Percentiles rank a stretch among this genome's conserved stretches.
Conservation (phyloP, 2,888 invertebrate species). For the Plutella xylostella region DNA sequence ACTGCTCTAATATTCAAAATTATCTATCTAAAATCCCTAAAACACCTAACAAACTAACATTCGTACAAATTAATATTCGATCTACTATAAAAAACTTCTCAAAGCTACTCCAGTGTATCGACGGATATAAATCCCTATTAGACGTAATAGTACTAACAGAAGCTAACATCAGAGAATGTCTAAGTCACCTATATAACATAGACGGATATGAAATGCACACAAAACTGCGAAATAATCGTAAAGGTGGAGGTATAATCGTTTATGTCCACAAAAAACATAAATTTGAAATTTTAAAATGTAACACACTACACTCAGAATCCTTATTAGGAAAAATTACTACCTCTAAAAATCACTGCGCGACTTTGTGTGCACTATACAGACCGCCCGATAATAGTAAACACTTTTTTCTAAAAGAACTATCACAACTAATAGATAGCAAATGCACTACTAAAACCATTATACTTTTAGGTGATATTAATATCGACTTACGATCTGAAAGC, state of each 20-base stretch:
- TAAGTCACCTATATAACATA: not conserved
- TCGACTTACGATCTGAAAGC: not conserved
- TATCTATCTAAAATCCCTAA: not conserved
- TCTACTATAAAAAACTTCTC: conserved; percentile 19
- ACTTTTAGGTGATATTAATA: not conserved
- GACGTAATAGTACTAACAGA: conserved; percentile 18
- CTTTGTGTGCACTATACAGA: not conserved
- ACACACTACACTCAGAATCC: not conserved
- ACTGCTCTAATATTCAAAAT: not conserved
- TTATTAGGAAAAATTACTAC: not conserved
- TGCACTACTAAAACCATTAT: not conserved
- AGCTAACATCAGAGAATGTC: conserved; percentile 14
- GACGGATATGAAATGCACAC: not conserved
- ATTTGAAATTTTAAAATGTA: not conserved
- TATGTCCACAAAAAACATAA: not conserved
- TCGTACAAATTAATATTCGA: conserved; percentile 20
- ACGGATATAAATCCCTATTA: conserved; percentile 6
- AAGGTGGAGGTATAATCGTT: not conserved
- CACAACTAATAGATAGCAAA: not conserved
- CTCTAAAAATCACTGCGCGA: not conserved
- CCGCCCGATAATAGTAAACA: not conserved
- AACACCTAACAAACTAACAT: conserved; percentile 4
- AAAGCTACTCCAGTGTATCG: conserved; percentile 12
- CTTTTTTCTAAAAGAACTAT: not conserved
- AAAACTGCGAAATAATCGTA: not conserved